Evolutionary conservation across 1,140 invertebrate species (phyloP), one percentile per base, ranked within the genome.

Genomic region (Ostrea denselamellosa): DNA sequence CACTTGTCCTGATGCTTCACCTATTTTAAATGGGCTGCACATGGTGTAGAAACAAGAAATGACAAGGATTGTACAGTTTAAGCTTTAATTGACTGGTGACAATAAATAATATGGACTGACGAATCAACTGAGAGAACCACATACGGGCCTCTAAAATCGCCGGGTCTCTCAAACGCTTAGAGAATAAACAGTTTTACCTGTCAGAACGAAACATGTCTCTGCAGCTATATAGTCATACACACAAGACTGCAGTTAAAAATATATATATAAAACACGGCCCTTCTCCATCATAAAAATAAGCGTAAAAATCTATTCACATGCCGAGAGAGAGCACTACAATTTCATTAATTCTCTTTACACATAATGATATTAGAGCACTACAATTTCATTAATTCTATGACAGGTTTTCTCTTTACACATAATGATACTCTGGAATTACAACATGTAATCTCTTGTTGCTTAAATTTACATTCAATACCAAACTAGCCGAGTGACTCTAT

Each of bases 51-150:
- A 44, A 44, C 34, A 44, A 44, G 34, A 62, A 62, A n/a, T 19
- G 12, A 34, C 68, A 77, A 0, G 2, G 8, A 0, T 7, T 34
- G 22, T 77, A 77, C 68, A 77, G 68, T 77, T 77, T 77, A 77
- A 77, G 68, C 68, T 77, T 77, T 77, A 28, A 28, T 77, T 77
- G 68, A 77, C 68, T 77, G 68, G 68, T 77, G 68, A 77, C 68
- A 77, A 77, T 77, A 77, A 77, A 77, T 77, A 77, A 77, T 77
- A 77, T 77, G 68, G 68, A 77, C 68, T 77, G 68, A 77, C 68
- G 68, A 77, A 77, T 77, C 28, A 77, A 77, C 68, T 9, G 68
- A 25, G 25, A 77, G 68, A 34, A 34, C 68, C 68, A 9, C 68
- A 25, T 14, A 10, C 22, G 25, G 28, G 68, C 68, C 25, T 34